phyloP scores from a whole-genome alignment of 1,140 invertebrate genomes.

The Panagrolaimus sp. region DNA sequence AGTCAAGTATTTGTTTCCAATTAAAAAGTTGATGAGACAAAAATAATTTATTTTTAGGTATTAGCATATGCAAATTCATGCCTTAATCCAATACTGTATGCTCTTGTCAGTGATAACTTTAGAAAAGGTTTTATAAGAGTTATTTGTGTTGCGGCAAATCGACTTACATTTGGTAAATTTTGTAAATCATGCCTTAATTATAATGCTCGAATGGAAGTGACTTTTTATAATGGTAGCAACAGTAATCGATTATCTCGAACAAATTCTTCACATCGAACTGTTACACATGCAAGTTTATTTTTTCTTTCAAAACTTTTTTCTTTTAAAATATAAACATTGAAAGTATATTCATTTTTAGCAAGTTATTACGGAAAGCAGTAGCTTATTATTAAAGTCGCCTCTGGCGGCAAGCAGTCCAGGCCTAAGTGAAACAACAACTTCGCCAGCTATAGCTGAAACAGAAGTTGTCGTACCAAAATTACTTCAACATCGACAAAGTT shows the following conservation, averaged over 20 bases:
- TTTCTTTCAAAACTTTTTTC: not conserved
- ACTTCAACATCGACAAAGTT: conserved; percentile 1
- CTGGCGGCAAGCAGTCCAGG: conserved; percentile 1
- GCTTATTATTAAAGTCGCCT: conserved; percentile 8
- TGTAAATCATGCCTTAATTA: conserved; percentile 23
- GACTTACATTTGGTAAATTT: conserved; percentile 27
- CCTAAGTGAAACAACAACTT: not conserved
- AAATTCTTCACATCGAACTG: conserved; percentile 8
- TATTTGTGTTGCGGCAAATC: conserved; percentile 24
- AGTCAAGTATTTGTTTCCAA: conserved; percentile 56
- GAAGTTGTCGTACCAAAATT: not conserved
- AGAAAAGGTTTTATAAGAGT: conserved; percentile 47
- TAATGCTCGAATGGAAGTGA: conserved; percentile 35
- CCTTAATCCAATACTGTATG: conserved; percentile 88
- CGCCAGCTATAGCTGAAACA: not conserved
- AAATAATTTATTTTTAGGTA: conserved; percentile 74
- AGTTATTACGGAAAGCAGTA: conserved; percentile 11
- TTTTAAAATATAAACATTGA: not conserved
- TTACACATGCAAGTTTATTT: conserved; percentile 10
- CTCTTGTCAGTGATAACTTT: conserved; percentile 60
- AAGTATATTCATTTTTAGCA: not conserved
- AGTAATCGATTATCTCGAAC: conserved; percentile 18
- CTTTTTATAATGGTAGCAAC: conserved; percentile 27
- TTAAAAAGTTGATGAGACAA: conserved; percentile 68
- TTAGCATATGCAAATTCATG: conserved; percentile 89